phyloP scores from a whole-genome alignment of 2,888 invertebrate genomes.

The Cylloceria caligata region DNA sequence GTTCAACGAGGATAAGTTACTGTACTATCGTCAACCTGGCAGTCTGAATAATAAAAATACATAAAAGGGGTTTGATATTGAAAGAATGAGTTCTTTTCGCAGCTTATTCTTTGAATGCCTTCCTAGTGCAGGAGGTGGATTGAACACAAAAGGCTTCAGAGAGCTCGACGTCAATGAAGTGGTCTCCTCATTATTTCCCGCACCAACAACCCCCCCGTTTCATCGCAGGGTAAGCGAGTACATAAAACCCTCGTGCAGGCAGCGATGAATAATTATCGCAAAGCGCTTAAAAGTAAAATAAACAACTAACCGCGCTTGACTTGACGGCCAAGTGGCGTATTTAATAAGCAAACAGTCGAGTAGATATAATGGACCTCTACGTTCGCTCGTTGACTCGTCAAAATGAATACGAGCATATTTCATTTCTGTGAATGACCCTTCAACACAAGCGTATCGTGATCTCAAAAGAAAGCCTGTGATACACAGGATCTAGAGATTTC shows the following conservation, averaged over 20 bases:
- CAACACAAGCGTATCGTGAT: neutral
- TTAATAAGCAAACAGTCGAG: constrained; percentile 76
- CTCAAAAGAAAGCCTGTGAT: neutral
- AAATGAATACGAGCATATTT: constrained; percentile 18
- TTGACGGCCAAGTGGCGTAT: constrained; percentile 81
- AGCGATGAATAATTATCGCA: constrained; percentile 82
- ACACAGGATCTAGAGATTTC: neutral
- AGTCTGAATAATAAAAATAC: constrained; percentile 31
- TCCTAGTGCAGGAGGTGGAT: constrained; percentile 51
- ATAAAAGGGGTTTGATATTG: constrained; percentile 32
- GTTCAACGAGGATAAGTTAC: neutral
- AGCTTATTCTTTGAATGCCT: constrained; percentile 77
- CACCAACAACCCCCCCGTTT: constrained; percentile 56
- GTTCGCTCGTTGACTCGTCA: constrained; percentile 15
- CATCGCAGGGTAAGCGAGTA: constrained; percentile 49
- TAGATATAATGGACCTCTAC: constrained; percentile 57
- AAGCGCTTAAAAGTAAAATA: constrained; percentile 80
- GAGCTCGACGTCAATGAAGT: constrained; percentile 76
- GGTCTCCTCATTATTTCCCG: constrained; percentile 75
- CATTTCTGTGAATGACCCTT: neutral
- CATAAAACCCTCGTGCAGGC: constrained; percentile 69
- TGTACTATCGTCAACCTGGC: constrained; percentile 5
- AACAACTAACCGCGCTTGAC: constrained; percentile 80
- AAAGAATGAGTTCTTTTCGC: constrained; percentile 77
- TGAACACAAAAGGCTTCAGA: constrained; percentile 64